A percentile compares a stretch with the other conserved stretches of the same genome.
These are phyloP conservation scores for Alethe castanea DNA, from an alignment of 2,113 vertebrate genomes.

Conservation along the genomic window DNA sequence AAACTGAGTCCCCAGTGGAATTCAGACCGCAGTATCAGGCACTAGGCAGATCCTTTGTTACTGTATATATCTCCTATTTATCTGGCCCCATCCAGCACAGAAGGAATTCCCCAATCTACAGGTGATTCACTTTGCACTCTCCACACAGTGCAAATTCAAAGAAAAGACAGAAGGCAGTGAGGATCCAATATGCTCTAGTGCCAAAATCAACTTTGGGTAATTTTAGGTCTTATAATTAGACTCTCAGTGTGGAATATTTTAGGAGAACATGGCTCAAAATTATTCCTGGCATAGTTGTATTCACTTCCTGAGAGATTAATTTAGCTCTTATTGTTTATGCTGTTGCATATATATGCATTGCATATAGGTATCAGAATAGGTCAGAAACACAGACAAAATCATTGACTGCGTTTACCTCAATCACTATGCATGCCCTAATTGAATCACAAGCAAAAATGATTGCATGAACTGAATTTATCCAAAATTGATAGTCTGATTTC, in stretches of 20 bases:
- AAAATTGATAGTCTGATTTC: conserved; percentile 40
- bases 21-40: background rate
- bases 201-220: background rate
- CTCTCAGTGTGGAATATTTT: background rate
- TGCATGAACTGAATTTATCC: conserved; percentile 33
- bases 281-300: background rate
- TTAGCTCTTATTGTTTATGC: conserved; percentile 24
- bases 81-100: background rate
- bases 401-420: conserved; percentile 21
- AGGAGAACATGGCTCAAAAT: background rate
- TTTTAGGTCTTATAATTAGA: conserved; percentile 4
- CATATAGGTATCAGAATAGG: background rate
- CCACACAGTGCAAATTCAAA: background rate
- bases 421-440: background rate
- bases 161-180: background rate
- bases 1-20: background rate
- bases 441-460: conserved; percentile 54
- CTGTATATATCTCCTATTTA: background rate
- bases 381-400: background rate
- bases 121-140: background rate
- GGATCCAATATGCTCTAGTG: background rate
- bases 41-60: background rate
- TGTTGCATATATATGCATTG: background rate
- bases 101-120: background rate
- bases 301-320: conserved; percentile 6